phyloP scores from a whole-genome alignment of 2,797 vertebrate species.

The Karalla daura region DNA sequence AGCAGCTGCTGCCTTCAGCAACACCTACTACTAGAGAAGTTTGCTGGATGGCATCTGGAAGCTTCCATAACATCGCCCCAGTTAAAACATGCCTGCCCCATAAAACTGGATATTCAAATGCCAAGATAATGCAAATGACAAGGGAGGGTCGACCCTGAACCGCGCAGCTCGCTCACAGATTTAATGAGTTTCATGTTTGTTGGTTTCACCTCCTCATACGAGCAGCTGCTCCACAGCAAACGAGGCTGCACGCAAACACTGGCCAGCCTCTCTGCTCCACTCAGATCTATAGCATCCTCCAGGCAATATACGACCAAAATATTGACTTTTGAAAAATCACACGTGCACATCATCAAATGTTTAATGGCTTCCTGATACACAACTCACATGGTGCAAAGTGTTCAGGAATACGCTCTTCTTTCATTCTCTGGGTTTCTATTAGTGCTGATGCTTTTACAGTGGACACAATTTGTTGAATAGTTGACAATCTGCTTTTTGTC shows the following conservation, averaged over 20 bases:
- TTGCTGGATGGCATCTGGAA: conserved; percentile 43
- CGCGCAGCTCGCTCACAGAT: conserved; percentile 17
- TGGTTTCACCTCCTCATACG: conserved; percentile 22
- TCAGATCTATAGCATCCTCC: neutral
- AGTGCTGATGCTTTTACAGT: too few species aligned
- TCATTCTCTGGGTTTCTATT: too few species aligned
- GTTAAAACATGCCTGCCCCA: conserved; percentile 55
- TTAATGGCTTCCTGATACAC: too few species aligned
- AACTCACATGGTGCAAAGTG: too few species aligned
- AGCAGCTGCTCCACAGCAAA: conserved; percentile 17
- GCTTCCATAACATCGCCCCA: conserved; percentile 40
- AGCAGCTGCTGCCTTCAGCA: neutral
- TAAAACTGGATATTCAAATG: conserved; percentile 54
- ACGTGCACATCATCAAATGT: neutral
- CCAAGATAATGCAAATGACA: conserved; percentile 56
- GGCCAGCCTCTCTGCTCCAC: neutral
- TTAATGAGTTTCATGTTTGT: conserved; percentile 56
- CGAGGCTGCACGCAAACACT: neutral
- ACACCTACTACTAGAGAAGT: conserved; percentile 9
- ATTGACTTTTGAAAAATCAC: too few species aligned
- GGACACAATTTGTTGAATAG: conserved; percentile 1
- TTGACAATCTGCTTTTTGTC: neutral
- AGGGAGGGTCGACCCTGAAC: conserved; percentile 37
- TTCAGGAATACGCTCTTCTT: too few species aligned
- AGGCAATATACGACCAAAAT: neutral